phyloP scores from a whole-genome alignment of 1,140 invertebrate species.

The Euura lappo region DNA sequence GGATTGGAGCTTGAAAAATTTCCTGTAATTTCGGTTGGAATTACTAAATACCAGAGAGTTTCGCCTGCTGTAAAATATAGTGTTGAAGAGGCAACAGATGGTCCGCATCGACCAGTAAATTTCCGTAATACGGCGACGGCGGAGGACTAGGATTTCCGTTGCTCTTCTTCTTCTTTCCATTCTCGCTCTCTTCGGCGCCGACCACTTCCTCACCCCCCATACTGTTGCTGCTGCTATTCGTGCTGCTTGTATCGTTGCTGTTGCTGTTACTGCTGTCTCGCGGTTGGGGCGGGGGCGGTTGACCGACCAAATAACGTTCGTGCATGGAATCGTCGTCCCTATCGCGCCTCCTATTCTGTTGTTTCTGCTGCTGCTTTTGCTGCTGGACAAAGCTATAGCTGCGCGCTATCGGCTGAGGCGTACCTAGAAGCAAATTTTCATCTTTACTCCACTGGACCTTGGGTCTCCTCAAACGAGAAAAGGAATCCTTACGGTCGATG shows the following conservation, averaged over 20 bases:
- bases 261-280: conserved; percentile 51
- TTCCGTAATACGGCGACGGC: conserved; percentile 54
- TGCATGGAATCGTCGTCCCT: conserved; percentile 80
- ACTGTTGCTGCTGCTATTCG: conserved; percentile 52
- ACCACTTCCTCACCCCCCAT: conserved; percentile 46
- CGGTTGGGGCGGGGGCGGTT: conserved; percentile 43
- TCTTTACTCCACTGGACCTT: neutral
- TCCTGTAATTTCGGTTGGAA: neutral
- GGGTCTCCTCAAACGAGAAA: neutral
- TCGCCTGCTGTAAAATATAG: conserved; percentile 86
- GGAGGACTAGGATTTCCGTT: conserved; percentile 58
- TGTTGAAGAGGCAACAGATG: conserved; percentile 85
- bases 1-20: conserved; percentile 14
- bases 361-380: conserved; percentile 62
- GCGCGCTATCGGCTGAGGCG: conserved; percentile 61
- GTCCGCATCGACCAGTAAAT: conserved; percentile 56
- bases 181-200: conserved; percentile 38
- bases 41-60: conserved; percentile 67
- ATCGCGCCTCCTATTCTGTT: conserved; percentile 56
- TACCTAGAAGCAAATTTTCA: conserved; percentile 28
- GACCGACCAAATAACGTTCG: conserved; percentile 73
- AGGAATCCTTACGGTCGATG: conserved; percentile 45
- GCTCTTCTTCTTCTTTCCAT: conserved; percentile 53
- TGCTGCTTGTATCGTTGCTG: conserved; percentile 50
- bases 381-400: conserved; percentile 79